Base-by-base conservation (phyloP, 2,113 vertebrate genomes). In the Cyanocitta stelleri region DNA sequence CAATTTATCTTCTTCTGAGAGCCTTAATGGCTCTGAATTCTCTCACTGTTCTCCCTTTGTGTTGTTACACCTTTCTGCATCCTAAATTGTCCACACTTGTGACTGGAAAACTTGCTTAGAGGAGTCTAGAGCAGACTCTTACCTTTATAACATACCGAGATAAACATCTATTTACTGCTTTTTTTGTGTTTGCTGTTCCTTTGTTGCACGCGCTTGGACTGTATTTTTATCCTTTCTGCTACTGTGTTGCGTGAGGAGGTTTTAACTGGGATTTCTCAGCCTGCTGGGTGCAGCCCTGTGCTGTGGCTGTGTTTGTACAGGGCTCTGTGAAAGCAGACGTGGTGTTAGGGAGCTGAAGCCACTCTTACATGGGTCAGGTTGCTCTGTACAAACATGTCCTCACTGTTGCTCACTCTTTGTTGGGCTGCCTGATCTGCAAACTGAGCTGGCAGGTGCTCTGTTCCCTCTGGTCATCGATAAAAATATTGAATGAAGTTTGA, bases 161-260 rank as follows among this genome's bases (percentile, higher is more conserved):
- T 22, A 77, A 85, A 44, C 16, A 16, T n/a, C 6, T 29, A 15
- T 32, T 56, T 80, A 30, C n/a, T 22, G 1, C 32, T 78, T 77
- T 39, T 44, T 44, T 62, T 2, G 1, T 61, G 21, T n/a, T 90
- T 72, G 22, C 49, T 5, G 4, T 75, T 68, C 30, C 35, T 90
- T 29, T 35, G 22, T 79, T 46, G 13, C 15, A 7, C 6, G 10
- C 29, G n/a, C 59, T 54, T 26, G 59, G 37, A 11, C 43, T 59
- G 21, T 23, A 3, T 67, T 59, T 77, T 77, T 63, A 24, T 51
- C 35, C 39, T 39, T 63, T 72, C n/a, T 29, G 43, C 62, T 58
- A 4, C 77, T 0, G 4, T 8, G 5, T 17, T 56, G 46, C 0
- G 0, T 35, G 41, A 51, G 62, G 37, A 67, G 29, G n/a, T 55